Conservation (phyloP, 1,140 invertebrate genomes). For the Sitobion miscanthi region DNA sequence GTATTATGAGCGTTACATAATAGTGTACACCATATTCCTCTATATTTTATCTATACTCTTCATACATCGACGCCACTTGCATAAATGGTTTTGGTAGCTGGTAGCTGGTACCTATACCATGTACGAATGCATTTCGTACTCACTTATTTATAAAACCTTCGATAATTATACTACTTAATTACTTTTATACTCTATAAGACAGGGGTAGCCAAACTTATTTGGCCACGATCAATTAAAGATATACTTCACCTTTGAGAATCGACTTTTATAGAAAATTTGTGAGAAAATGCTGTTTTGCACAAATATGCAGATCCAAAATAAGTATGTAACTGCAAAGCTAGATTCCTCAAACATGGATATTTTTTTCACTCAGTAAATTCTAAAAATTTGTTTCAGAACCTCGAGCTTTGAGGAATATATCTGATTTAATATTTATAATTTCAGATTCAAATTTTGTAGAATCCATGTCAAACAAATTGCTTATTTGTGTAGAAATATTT, state of each 20-base stretch:
- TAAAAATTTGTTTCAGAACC: constrained; percentile 17
- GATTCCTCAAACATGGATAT: constrained; percentile 14
- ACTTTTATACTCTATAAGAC: too few relatives aligned
- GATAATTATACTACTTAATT: too few relatives aligned
- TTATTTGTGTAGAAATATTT: constrained; percentile 40
- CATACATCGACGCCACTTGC: too few relatives aligned
- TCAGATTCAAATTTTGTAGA: neutral
- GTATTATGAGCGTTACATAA: neutral
- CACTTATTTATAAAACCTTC: too few relatives aligned
- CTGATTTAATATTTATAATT: neutral
- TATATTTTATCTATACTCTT: neutral
- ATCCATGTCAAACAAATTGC: constrained; percentile 32
- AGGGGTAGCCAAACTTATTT: too few relatives aligned
- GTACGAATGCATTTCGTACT: too few relatives aligned
- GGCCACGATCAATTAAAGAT: too few relatives aligned
- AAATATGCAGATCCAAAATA: constrained; percentile 30
- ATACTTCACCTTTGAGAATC: too few relatives aligned
- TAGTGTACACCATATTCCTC: neutral
- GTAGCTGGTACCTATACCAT: too few relatives aligned
- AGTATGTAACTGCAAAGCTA: constrained; percentile 30
- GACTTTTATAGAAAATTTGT: too few relatives aligned
- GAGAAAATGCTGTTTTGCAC: constrained; percentile 2
- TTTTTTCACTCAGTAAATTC: constrained; percentile 15
- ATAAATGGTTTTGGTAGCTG: too few relatives aligned
- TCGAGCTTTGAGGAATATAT: constrained; percentile 29